A percentile compares a stretch with the other conserved stretches of the same genome.
phyloP scores from a whole-genome alignment of 1,140 invertebrate species.

The Pogonomyrmex barbatus region DNA sequence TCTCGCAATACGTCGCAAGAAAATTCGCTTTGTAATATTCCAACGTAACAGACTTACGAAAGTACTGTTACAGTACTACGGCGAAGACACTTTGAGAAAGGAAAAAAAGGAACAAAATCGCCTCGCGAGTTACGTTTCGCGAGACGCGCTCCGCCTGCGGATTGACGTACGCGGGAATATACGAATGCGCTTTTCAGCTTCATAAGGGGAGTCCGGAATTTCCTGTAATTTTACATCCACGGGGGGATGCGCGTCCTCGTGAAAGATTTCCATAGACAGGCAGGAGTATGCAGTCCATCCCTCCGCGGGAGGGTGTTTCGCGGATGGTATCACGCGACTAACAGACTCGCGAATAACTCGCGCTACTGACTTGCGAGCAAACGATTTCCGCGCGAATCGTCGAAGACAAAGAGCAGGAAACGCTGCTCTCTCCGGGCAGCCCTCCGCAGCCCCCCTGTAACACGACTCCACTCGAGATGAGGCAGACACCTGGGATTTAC shows the following conservation, averaged over 20 bases:
- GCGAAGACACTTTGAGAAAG: background rate
- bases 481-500: conserved; percentile 45
- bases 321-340: conserved; percentile 26
- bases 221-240: background rate
- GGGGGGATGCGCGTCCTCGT: background rate
- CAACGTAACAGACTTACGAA: conserved; percentile 20
- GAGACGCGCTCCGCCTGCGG: background rate
- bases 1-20: conserved; percentile 16
- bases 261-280: conserved; percentile 11
- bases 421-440: conserved; percentile 51
- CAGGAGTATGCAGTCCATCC: background rate
- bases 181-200: background rate
- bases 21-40: conserved; percentile 8
- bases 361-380: background rate
- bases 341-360: conserved; percentile 19
- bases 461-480: conserved; percentile 58
- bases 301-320: conserved; percentile 7
- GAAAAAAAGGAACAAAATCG: background rate
- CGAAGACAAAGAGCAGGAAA: conserved; percentile 77
- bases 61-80: background rate
- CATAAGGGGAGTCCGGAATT: background rate
- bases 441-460: conserved; percentile 65
- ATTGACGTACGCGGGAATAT: background rate
- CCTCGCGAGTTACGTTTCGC: background rate
- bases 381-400: conserved; percentile 69